phyloP scores from a whole-genome alignment of 64 coral and sea anemone genomes.

The Montipora capricornis region DNA sequence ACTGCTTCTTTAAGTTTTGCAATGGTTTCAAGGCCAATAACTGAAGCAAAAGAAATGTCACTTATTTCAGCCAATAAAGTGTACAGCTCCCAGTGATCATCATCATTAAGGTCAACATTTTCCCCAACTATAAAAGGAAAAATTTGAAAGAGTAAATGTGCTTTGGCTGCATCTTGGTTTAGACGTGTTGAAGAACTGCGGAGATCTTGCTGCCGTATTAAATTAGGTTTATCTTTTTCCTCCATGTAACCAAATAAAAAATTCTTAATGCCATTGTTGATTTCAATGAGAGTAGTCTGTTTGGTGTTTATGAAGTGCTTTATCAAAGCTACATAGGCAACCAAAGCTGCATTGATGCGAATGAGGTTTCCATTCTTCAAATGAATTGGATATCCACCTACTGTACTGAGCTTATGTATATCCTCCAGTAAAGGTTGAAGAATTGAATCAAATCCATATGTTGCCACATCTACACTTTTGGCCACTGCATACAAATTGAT shows the following conservation, averaged over 20 bases:
- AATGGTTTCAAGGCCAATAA: constrained; percentile 48
- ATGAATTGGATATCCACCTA: too few species aligned
- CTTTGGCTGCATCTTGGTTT: constrained; percentile 67
- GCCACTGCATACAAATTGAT: constrained; percentile 49
- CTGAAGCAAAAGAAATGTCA: constrained; percentile 46
- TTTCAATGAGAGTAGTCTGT: background rate
- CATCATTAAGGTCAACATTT: background rate
- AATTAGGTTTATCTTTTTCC: constrained; percentile 28
- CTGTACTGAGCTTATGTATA: background rate
- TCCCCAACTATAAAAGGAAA: constrained; percentile 66
- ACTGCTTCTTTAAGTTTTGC: constrained; percentile 23
- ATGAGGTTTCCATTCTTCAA: constrained; percentile 13
- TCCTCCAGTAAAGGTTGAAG: constrained; percentile 32
- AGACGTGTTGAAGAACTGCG: background rate
- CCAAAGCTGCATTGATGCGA: constrained; percentile 26
- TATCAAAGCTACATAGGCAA: constrained; percentile 50
- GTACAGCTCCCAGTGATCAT: constrained; percentile 44
- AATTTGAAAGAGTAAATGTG: constrained; percentile 20
- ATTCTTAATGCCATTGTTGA: constrained; percentile 26
- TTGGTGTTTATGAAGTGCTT: constrained; percentile 23
- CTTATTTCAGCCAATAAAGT: constrained; percentile 49
- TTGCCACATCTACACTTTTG: constrained; percentile 46
- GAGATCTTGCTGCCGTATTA: constrained; percentile 7
- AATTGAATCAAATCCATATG: constrained; percentile 66
- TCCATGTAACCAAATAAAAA: constrained; percentile 32